Evolutionary conservation across 2,797 vertebrate species (phyloP), one percentile per base, ranked within the genome.

Genomic region (Amblyraja radiata): DNA sequence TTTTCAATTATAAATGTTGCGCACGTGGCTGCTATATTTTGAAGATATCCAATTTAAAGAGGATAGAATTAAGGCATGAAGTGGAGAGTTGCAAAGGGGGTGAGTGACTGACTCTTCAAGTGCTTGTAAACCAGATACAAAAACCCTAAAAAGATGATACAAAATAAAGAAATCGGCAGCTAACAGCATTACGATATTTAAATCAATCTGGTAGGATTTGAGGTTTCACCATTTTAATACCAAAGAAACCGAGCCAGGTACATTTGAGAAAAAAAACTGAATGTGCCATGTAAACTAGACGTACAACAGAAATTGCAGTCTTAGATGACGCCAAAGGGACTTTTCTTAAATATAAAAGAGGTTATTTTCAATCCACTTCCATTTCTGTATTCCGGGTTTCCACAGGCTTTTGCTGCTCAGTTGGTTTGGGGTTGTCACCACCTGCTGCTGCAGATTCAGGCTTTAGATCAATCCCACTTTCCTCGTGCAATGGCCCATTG

Each of bases 341-440:
- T 79, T 11, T 93, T 58, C 95, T 94, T 94, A 93, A 95, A 95
- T 94, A 94, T 95, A 94, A 94, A 95, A 73, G 93, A 94, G 94
- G 94, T 93, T 39, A 95, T 93, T 83, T 94, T 97, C 97, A 99
- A 97, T 99, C 97, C 96, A 98, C 96, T 95, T 99, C 98, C 98
- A 99, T 98, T 95, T 98, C 97, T 95, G 97, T 98, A 0, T 96
- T 94, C 78, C 94, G 95, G 83, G 97, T 95, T 94, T 97, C 98
- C 80, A 96, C 94, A 93, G 97, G 97, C 95, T 97, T 97, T 92
- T 92, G 95, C 88, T 97, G 95, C 94, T 97, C 98, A 81, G 96
- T 94, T 93, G 97, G 97, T 95, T 97, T 97, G 93, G 95, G 96
- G 94, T 77, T 95, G 94, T 96, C 96, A 94, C 96, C 97, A 11